A percentile compares a stretch with the other conserved stretches of the same genome.
These are phyloP conservation scores for Prietella phreatophila DNA, from an alignment of 2,113 vertebrate genomes.

Conservation along the genomic window DNA sequence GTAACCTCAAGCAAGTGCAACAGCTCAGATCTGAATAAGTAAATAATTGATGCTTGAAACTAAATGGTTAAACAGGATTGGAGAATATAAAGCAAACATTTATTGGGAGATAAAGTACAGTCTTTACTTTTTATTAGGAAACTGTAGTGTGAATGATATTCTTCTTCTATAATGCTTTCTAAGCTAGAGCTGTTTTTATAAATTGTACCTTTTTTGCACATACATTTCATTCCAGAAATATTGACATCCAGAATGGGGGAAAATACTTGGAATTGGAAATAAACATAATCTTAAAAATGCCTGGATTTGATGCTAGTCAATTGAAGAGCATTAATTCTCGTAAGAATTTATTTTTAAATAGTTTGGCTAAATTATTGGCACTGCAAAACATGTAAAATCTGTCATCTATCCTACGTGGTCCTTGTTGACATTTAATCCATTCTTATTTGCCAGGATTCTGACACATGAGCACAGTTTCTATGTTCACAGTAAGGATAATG, in stretches of 20 bases:
- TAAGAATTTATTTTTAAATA: not conserved
- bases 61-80: not conserved
- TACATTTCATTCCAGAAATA: not conserved
- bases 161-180: not conserved
- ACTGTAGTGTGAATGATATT: not conserved
- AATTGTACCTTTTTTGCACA: not conserved
- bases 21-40: not conserved
- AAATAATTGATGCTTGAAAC: constrained; percentile 3
- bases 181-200: not conserved
- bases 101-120: not conserved
- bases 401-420: not conserved
- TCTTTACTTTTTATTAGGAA: not conserved
- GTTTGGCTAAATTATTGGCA: not conserved
- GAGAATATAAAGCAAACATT: not conserved
- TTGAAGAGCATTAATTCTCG: not conserved
- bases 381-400: not conserved
- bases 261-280: not conserved
- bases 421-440: not conserved
- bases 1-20: not conserved
- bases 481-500: not conserved
- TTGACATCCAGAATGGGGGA: not conserved
- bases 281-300: not conserved
- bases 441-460: not conserved
- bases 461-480: not conserved
- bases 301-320: not conserved